These are phyloP conservation scores for Coelopa pilipes DNA, from an alignment of 2,888 invertebrate species.

Conservation along the genomic window DNA sequence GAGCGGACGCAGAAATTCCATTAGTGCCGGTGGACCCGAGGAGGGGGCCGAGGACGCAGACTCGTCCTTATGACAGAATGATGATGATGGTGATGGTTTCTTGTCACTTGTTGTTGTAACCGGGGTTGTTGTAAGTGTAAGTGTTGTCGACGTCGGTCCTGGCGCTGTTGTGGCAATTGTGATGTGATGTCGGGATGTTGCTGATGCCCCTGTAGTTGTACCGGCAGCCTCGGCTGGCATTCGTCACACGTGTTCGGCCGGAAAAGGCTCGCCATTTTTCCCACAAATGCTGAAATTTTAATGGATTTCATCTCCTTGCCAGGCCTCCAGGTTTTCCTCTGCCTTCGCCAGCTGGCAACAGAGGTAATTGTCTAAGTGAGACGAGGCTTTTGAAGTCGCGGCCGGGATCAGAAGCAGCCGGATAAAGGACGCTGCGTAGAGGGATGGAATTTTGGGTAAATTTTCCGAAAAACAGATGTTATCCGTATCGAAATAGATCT, in stretches of 20 bases:
- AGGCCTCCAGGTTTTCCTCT: background rate
- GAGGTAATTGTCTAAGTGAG: too few species aligned
- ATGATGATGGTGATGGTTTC: constrained; percentile 6
- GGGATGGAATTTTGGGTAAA: too few species aligned
- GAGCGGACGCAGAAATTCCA: constrained; percentile 57
- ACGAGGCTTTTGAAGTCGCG: too few species aligned
- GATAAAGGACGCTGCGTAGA: too few species aligned
- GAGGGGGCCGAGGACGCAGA: background rate
- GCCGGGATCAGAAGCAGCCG: too few species aligned
- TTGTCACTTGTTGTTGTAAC: constrained; percentile 11
- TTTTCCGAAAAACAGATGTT: too few species aligned
- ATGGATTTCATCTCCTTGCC: constrained; percentile 27
- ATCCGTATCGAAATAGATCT: too few species aligned
- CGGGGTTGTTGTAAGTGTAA: constrained; percentile 8
- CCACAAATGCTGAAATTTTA: constrained; percentile 31
- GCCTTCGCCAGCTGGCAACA: too few species aligned
- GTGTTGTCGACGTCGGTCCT: constrained; percentile 24
- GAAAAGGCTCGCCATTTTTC: constrained; percentile 38
- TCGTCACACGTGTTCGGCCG: constrained; percentile 42
- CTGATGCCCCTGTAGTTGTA: background rate
- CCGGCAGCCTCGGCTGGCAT: constrained; percentile 24
- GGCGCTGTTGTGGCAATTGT: constrained; percentile 32
- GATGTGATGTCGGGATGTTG: constrained; percentile 13
- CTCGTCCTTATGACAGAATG: constrained; percentile 20
- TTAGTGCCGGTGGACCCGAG: constrained; percentile 45